phyloP scores from a whole-genome alignment of 2,888 invertebrate species.

The Cistogaster globosa region DNA sequence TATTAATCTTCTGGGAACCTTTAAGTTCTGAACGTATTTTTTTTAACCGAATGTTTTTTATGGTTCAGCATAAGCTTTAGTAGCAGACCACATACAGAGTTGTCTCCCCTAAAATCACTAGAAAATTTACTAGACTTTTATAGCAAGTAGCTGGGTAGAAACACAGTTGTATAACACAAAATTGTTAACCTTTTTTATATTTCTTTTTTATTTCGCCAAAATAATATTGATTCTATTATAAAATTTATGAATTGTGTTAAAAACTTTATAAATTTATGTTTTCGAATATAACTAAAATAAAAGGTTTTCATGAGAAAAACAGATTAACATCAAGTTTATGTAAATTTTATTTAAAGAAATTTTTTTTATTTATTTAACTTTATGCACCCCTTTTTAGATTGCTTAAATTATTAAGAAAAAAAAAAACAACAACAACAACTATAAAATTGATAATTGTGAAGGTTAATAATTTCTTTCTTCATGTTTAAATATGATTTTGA shows the following conservation, averaged over 20 bases:
- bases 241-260: constrained; percentile 76
- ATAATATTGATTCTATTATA: constrained; percentile 46
- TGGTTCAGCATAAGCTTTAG: constrained; percentile 17
- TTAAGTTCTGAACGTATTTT: constrained; percentile 61
- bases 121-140: constrained; percentile 35
- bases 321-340: constrained; percentile 80
- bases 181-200: constrained; percentile 63
- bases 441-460: constrained; percentile 54
- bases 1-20: constrained; percentile 79
- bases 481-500: constrained; percentile 56
- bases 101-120: constrained; percentile 52
- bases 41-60: constrained; percentile 30
- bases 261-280: constrained; percentile 55
- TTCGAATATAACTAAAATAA: constrained; percentile 29
- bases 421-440: too few species aligned
- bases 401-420: constrained; percentile 53
- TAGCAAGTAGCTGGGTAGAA: constrained; percentile 65
- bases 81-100: constrained; percentile 69
- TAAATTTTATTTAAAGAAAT: constrained; percentile 53
- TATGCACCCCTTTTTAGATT: constrained; percentile 49
- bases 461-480: constrained; percentile 45
- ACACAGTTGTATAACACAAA: constrained; percentile 66
- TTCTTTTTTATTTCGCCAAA: constrained; percentile 37
- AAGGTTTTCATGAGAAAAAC: constrained; percentile 78
- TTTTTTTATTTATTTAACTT: constrained; percentile 34